Conservation (phyloP, 2,113 vertebrate species). For the western clawed frog (Xenopus tropicalis) region DNA sequence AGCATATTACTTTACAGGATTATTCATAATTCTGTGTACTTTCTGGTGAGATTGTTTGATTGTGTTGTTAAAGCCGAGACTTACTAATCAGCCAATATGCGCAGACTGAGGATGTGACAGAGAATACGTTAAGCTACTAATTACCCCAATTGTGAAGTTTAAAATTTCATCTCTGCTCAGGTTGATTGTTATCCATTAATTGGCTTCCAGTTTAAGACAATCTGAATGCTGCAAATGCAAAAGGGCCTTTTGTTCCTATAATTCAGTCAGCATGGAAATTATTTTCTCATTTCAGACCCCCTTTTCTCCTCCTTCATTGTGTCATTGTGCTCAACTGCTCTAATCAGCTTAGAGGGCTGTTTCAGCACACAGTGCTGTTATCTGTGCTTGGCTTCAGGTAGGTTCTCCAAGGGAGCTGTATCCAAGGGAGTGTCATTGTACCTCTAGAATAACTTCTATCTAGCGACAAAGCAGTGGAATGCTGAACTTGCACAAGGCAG, state of each 20-base stretch:
- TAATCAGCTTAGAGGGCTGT: constrained; percentile 86
- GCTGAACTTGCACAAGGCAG: too few relatives aligned
- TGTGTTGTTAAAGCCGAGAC: constrained; percentile 47
- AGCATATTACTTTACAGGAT: too few relatives aligned
- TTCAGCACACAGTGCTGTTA: constrained; percentile 75
- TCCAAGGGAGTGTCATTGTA: constrained; percentile 61
- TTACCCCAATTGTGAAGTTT: constrained; percentile 68
- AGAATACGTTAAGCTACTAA: constrained; percentile 73
- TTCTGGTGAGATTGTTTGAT: background rate
- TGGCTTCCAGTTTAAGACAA: constrained; percentile 75
- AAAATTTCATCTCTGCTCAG: constrained; percentile 76
- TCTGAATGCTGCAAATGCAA: constrained; percentile 80
- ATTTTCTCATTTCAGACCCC: constrained; percentile 80
- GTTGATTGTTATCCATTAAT: constrained; percentile 77
- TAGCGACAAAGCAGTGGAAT: background rate
- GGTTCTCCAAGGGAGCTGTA: constrained; percentile 70
- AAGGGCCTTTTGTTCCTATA: constrained; percentile 80
- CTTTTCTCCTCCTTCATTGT: constrained; percentile 51
- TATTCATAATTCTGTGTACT: too few relatives aligned
- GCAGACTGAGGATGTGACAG: constrained; percentile 67
- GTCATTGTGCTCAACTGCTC: constrained; percentile 69
- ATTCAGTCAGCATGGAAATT: constrained; percentile 85
- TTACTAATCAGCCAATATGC: constrained; percentile 65
- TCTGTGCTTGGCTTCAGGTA: constrained; percentile 76
- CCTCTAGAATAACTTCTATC: background rate